Evolutionary conservation across 2,113 vertebrate species (phyloP).

Genomic region (Pedionomus torquatus): DNA sequence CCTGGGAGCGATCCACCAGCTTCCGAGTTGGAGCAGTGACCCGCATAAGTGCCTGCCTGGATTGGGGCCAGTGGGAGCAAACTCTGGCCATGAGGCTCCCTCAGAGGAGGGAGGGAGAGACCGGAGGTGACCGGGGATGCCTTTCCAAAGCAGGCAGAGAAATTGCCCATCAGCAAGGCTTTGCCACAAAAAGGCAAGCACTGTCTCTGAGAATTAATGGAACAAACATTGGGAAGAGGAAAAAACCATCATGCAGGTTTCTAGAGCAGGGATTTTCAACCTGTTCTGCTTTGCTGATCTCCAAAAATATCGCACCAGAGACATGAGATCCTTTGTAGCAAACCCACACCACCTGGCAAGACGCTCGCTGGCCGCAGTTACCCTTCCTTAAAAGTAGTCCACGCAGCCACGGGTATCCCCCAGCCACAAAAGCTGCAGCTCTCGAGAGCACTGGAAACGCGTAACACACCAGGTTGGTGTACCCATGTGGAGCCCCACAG

Average conservation of each 20-base stretch:
- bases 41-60: conserved; percentile 39
- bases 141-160: conserved; percentile 25
- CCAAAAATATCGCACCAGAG: conserved; percentile 1
- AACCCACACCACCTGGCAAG: not conserved
- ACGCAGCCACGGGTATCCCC: not conserved
- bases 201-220: not conserved
- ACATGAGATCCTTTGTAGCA: not conserved
- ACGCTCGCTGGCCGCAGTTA: not conserved
- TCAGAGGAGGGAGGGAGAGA: not conserved
- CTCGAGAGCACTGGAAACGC: not conserved
- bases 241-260: not conserved
- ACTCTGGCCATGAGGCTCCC: conserved; percentile 15
- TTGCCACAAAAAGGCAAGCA: not conserved
- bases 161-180: not conserved
- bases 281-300: conserved; percentile 4
- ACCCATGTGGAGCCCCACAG: not conserved
- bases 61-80: not conserved
- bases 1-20: not conserved
- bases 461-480: not conserved
- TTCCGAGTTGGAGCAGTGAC: conserved; percentile 16
- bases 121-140: not conserved
- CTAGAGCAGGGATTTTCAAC: conserved; percentile 13
- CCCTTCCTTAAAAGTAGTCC: conserved; percentile 24
- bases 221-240: not conserved
- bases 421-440: not conserved